These are phyloP conservation scores for Temnothorax nylanderi DNA, from an alignment of 1,140 invertebrate genomes.

Conservation along the genomic window DNA sequence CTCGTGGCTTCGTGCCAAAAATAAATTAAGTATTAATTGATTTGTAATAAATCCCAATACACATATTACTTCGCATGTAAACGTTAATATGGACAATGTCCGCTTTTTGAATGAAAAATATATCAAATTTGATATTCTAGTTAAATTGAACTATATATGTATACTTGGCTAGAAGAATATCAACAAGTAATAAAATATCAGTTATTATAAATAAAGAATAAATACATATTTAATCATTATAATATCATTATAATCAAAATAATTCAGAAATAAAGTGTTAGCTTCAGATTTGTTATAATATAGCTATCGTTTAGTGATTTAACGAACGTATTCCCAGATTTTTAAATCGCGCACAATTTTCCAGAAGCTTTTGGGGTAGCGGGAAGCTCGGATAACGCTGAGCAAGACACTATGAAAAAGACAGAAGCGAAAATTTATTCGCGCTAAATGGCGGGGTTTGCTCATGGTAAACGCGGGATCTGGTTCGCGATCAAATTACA, in stretches of 20 bases:
- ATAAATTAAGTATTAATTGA: conserved; percentile 65
- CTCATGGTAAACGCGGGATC: conserved; percentile 68
- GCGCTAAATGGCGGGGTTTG: conserved; percentile 65
- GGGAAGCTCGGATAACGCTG: background rate
- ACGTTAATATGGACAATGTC: background rate
- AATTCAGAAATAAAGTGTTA: background rate
- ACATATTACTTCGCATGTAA: background rate
- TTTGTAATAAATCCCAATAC: conserved; percentile 49
- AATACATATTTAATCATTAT: background rate
- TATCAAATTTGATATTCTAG: background rate
- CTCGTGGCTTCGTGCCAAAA: conserved; percentile 8
- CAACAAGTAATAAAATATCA: background rate
- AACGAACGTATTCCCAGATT: conserved; percentile 11
- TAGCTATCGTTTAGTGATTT: background rate
- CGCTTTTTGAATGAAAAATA: background rate
- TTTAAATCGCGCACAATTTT: conserved; percentile 19
- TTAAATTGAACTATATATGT: background rate
- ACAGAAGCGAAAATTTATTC: conserved; percentile 63
- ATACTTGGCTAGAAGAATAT: background rate
- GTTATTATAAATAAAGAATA: background rate
- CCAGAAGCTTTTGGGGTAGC: background rate
- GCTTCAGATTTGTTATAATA: background rate
- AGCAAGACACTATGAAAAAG: background rate
- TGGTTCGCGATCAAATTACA: conserved; percentile 70
- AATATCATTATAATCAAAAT: too few relatives aligned